phyloP scores from a whole-genome alignment of 2,888 invertebrate species.

The Drosophila macrospina region DNA sequence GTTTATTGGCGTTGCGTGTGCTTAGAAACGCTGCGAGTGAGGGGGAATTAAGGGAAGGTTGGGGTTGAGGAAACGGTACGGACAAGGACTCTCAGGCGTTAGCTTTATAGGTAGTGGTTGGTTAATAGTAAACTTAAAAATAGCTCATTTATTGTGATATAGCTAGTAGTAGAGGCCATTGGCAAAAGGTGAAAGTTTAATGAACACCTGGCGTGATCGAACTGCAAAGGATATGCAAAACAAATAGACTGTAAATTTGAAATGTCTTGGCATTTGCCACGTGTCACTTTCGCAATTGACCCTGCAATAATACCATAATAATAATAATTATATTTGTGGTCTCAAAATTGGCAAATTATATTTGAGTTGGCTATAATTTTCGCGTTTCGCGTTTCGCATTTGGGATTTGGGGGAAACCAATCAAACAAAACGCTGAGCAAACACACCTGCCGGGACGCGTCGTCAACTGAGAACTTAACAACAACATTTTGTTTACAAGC shows the following conservation, averaged over 20 bases:
- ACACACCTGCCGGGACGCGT: conserved; percentile 21
- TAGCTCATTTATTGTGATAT: conserved; percentile 45
- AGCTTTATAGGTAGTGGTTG: conserved; percentile 36
- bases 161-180: conserved; percentile 17
- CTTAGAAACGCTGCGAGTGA: conserved; percentile 5
- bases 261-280: conserved; percentile 31
- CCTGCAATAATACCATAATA: conserved; percentile 3
- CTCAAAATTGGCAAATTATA: conserved; percentile 22
- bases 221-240: conserved; percentile 24
- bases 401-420: conserved; percentile 3
- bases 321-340: conserved; percentile 33
- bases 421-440: conserved; percentile 12
- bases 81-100: conserved; percentile 7
- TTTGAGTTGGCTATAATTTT: conserved; percentile 18
- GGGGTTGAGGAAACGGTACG: background rate
- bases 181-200: conserved; percentile 72
- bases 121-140: conserved; percentile 32
- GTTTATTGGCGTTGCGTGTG: conserved; percentile 63
- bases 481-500: conserved; percentile 23
- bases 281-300: conserved; percentile 23
- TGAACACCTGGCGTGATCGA: conserved; percentile 67
- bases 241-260: conserved; percentile 15
- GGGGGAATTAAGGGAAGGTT: background rate
- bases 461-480: conserved; percentile 18
- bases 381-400: conserved; percentile 24